A percentile compares a stretch with the other conserved stretches of the same genome.
These are phyloP conservation scores for Smutsia temminckii DNA, from an alignment of 2,797 vertebrate species.

Conservation along the genomic window DNA sequence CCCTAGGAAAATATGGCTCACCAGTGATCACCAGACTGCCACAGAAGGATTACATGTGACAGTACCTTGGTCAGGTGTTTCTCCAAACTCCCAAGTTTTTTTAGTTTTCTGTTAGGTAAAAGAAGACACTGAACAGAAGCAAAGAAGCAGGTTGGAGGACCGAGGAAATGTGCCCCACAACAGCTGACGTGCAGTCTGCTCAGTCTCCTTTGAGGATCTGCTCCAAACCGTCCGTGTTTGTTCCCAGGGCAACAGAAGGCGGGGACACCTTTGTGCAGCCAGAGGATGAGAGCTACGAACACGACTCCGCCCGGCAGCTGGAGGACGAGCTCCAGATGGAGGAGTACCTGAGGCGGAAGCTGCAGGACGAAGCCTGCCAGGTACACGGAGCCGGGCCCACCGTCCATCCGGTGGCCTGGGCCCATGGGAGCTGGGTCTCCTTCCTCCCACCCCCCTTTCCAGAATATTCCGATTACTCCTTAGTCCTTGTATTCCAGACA, in stretches of 20 bases:
- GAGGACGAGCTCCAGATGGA: constrained; percentile 94
- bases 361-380: constrained; percentile 94
- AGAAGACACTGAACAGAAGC: background rate
- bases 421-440: background rate
- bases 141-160: background rate
- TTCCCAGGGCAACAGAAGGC: constrained; percentile 86
- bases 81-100: constrained; percentile 1
- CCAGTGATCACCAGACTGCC: background rate
- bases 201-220: constrained; percentile 37
- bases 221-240: constrained; percentile 70
- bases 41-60: background rate
- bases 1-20: background rate
- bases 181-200: background rate
- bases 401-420: fast-evolving
- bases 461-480: background rate
- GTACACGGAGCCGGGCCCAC: constrained; percentile 80
- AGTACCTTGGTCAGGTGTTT: background rate
- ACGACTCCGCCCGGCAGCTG: constrained; percentile 93
- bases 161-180: background rate
- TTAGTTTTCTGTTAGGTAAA: background rate
- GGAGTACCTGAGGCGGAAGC: constrained; percentile 93
- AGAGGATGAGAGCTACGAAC: constrained; percentile 91
- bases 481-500: background rate
- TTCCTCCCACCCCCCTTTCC: background rate
- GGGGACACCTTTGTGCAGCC: constrained; percentile 86